These are phyloP conservation scores for Pelochelys cantorii DNA, from an alignment of 2,797 vertebrate species.

Conservation along the genomic window DNA sequence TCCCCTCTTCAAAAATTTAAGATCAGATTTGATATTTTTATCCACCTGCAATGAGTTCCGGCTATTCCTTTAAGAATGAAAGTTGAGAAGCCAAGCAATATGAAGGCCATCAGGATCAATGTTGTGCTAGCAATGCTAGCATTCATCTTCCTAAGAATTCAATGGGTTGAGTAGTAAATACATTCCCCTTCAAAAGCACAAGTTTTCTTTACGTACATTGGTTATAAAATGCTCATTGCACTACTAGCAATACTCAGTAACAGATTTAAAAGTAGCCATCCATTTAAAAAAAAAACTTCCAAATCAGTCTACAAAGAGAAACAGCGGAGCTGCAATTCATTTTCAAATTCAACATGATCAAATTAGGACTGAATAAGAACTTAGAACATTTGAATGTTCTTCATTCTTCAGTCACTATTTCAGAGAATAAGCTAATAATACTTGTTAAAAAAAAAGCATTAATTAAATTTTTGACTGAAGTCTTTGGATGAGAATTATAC, in stretches of 20 bases:
- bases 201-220: constrained; percentile 35
- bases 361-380: too few relatives aligned
- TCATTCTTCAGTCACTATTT: too few relatives aligned
- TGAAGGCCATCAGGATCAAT: constrained; percentile 15
- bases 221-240: constrained; percentile 61
- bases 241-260: constrained; percentile 52
- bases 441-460: too few relatives aligned
- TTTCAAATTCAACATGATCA: too few relatives aligned
- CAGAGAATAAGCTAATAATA: too few relatives aligned
- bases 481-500: too few relatives aligned
- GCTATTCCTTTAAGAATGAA: constrained; percentile 37
- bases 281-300: too few relatives aligned
- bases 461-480: too few relatives aligned
- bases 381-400: too few relatives aligned
- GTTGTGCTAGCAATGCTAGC: neutral
- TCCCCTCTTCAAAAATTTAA: constrained; percentile 22
- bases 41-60: constrained; percentile 41
- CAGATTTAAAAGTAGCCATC: too few relatives aligned
- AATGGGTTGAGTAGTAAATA: constrained; percentile 40
- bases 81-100: constrained; percentile 27
- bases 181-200: neutral
- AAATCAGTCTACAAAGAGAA: too few relatives aligned
- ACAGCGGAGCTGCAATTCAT: too few relatives aligned
- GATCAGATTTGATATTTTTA: constrained; percentile 53
- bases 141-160: constrained; percentile 42